phyloP scores from a whole-genome alignment of 2,888 invertebrate genomes.

The Ditula angustiorana region DNA sequence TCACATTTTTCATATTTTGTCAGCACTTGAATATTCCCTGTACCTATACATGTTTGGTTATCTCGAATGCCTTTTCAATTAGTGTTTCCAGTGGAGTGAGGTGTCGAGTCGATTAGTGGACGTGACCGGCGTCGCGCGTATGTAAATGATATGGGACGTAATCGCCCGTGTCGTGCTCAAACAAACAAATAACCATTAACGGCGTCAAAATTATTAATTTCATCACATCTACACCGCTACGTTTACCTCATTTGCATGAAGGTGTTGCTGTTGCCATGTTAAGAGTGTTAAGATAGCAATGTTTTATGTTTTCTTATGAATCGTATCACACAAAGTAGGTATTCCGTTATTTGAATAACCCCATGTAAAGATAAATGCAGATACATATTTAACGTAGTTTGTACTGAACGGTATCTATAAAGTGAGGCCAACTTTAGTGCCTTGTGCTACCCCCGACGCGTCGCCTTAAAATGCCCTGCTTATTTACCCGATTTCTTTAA shows the following conservation, averaged over 20 bases:
- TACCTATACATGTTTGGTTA: background rate
- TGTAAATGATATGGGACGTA: constrained; percentile 63
- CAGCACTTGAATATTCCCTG: background rate
- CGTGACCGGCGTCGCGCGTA: constrained; percentile 54
- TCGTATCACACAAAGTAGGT: constrained; percentile 7
- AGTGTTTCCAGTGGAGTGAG: constrained; percentile 35
- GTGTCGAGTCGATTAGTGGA: constrained; percentile 43
- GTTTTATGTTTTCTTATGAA: constrained; percentile 10
- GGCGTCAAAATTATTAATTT: constrained; percentile 77
- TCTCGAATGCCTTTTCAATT: constrained; percentile 23
- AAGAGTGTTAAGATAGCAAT: constrained; percentile 15
- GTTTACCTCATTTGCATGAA: constrained; percentile 64
- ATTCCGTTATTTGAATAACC: no score
- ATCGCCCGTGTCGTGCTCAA: constrained; percentile 68
- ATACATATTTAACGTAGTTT: background rate
- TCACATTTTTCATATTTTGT: background rate
- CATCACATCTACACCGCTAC: constrained; percentile 59
- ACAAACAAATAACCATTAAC: constrained; percentile 77
- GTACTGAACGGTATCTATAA: background rate
- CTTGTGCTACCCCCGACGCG: background rate
- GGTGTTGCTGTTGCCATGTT: constrained; percentile 31
- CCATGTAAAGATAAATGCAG: background rate
- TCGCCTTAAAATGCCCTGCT: background rate
- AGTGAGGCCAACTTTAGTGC: background rate
- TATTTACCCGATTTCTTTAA: background rate